Percentiles rank a stretch among this genome's conserved stretches.
Evolutionary conservation across 2,797 vertebrate species (phyloP).

Genomic region (Octomys mimax): DNA sequence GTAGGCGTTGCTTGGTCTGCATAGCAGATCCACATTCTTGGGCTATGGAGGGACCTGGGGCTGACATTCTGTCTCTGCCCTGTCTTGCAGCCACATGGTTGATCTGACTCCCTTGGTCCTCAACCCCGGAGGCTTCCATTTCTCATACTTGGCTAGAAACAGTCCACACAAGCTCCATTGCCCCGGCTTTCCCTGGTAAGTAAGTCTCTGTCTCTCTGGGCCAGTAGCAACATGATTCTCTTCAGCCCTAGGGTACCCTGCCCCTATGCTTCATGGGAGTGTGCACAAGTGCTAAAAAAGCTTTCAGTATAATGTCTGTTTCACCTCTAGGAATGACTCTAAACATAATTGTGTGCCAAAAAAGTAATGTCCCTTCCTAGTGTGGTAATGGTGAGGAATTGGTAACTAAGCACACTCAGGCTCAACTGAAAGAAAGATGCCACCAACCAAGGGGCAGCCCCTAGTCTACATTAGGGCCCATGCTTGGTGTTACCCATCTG

Average conservation of each 20-base stretch:
- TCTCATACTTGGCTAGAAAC: constrained; percentile 60
- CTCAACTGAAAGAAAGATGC: background rate
- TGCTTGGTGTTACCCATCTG: background rate
- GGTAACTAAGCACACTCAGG: too few species aligned
- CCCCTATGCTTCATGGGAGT: background rate
- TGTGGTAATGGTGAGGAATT: background rate
- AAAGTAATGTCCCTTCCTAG: background rate
- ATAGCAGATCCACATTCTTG: background rate
- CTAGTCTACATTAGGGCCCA: background rate
- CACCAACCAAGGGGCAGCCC: background rate
- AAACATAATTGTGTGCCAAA: background rate
- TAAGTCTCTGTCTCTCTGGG: fast-evolving
- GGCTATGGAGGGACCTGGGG: too few species aligned
- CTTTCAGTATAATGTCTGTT: background rate
- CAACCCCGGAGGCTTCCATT: constrained; percentile 75
- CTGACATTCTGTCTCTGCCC: background rate
- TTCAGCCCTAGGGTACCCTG: background rate
- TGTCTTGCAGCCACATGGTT: constrained; percentile 66
- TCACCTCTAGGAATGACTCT: background rate
- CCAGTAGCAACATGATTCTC: background rate
- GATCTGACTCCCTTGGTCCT: constrained; percentile 80
- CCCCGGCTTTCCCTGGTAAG: constrained; percentile 75
- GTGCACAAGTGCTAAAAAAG: background rate
- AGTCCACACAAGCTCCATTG: background rate
- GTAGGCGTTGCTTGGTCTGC: fast-evolving